phyloP scores from a whole-genome alignment of 2,113 vertebrate genomes.

The Penelope pileata region DNA sequence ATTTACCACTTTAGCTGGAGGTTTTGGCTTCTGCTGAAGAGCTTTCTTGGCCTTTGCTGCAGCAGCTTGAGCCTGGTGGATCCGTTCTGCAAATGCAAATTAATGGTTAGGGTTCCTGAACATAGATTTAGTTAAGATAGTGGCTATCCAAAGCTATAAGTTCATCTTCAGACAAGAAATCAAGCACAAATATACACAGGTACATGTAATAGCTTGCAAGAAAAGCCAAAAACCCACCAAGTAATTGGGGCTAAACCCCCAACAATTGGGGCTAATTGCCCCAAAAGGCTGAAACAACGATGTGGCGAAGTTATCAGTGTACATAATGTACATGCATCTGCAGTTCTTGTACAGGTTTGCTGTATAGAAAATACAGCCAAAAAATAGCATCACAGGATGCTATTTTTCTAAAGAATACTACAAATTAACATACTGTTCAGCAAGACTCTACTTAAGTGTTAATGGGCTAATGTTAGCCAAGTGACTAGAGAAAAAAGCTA shows the following conservation, averaged over 20 bases:
- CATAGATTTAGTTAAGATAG: not conserved
- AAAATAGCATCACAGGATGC: too few relatives aligned
- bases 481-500: not conserved
- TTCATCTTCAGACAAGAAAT: not conserved
- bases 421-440: not conserved
- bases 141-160: not conserved
- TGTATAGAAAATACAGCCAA: too few relatives aligned
- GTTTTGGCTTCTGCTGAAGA: conserved; percentile 96
- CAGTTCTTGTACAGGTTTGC: not conserved
- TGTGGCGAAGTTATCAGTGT: not conserved
- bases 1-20: conserved; percentile 89
- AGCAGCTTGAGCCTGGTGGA: conserved; percentile 96
- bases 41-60: conserved; percentile 97
- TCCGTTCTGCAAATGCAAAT: conserved; percentile 84
- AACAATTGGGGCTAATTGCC: too few relatives aligned
- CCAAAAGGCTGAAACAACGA: not conserved
- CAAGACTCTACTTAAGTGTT: not conserved
- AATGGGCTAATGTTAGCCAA: not conserved
- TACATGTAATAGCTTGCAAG: not conserved
- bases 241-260: too few relatives aligned
- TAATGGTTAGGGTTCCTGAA: conserved; percentile 55
- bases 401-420: not conserved
- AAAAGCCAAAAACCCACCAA: not conserved
- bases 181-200: not conserved
- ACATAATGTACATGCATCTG: not conserved